A percentile compares a stretch with the other conserved stretches of the same genome.
Evolutionary conservation across 2,888 invertebrate species (phyloP).

Genomic region (Lordiphosa fenestrarum): DNA sequence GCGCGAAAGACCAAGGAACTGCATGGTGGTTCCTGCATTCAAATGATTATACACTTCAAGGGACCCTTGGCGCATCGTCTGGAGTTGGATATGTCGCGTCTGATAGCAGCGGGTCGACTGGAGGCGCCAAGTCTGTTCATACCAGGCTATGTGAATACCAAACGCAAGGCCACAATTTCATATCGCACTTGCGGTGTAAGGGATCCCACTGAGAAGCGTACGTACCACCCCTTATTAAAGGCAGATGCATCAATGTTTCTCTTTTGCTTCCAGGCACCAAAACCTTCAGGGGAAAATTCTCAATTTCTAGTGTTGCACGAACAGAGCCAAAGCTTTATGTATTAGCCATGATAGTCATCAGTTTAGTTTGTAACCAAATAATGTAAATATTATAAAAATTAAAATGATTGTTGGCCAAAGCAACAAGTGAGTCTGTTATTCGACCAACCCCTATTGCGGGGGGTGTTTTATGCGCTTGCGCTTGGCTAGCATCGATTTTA

Average conservation of each 20-base stretch:
- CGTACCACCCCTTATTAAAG: slow-evolving; percentile 13
- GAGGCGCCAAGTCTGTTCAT: slow-evolving; percentile 88
- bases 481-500: slow-evolving; percentile 13
- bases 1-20: slow-evolving; percentile 88
- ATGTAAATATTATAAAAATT: slow-evolving; percentile 12
- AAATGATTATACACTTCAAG: slow-evolving; percentile 92
- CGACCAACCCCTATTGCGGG: not conserved
- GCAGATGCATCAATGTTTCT: not conserved
- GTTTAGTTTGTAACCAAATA: slow-evolving; percentile 31
- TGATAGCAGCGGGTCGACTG: slow-evolving; percentile 88
- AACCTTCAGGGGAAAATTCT: slow-evolving; percentile 48
- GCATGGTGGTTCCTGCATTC: slow-evolving; percentile 90
- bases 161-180: slow-evolving; percentile 86
- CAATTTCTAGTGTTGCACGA: slow-evolving; percentile 39
- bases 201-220: slow-evolving; percentile 87
- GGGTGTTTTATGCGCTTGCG: slow-evolving; percentile 9
- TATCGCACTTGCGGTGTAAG: slow-evolving; percentile 89
- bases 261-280: slow-evolving; percentile 52
- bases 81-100: slow-evolving; percentile 88
- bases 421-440: slow-evolving; percentile 1
- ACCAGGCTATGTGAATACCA: slow-evolving; percentile 87
- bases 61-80: slow-evolving; percentile 89
- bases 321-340: slow-evolving; percentile 48
- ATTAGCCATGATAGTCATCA: slow-evolving; percentile 51
- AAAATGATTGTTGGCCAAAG: not conserved